Evolutionary conservation across 2,797 vertebrate species (phyloP), one percentile per base, ranked within the genome.

Genomic region (Valencia hispanica): DNA sequence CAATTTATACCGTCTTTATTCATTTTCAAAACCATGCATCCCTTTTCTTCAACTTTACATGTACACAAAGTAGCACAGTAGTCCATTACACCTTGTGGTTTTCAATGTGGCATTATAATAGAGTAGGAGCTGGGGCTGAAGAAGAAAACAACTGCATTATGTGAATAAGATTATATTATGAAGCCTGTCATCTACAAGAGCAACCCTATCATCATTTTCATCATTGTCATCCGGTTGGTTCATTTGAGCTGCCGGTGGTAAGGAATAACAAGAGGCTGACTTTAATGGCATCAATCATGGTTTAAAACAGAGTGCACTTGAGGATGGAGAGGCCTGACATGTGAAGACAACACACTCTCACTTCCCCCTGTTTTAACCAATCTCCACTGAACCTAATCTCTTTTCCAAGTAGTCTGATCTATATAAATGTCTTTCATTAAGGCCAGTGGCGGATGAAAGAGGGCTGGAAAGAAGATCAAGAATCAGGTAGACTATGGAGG

Each of bases 361-460:
- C 48, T n/a, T 32, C 34, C 41, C 72, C 74, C 20, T 17, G 2
- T 71, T 84, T 82, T 80, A 9, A 43, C 41, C 15, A 45, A 27
- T 39, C 0, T 15, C 65, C 25, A 9, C 25, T 45, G 22, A 68
- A 27, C 41, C 65, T 68, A 45, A 68, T 68, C 25, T 43, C 25
- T 43, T 68, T 30, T 43, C 65, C 65, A 68, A 68, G n/a, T 30
- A 45, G 65, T 9, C 25, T 30, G 65, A 68, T 25, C 30, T 45
- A 68, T 27, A 68, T 86, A 92, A 92, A 90, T 86, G 89, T 85
- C 80, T 87, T 87, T 88, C 90, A 92, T 93, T 91, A 92, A 86
- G 83, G 80, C 65, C 81, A 72, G 81, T 89, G 89, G 90, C 91
- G 88, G 84, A 83, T 84, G 81, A 84, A 47, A 36, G 65, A 81